A percentile compares a stretch with the other conserved stretches of the same genome.
Conservation (phyloP, 92 coral and sea anemone genomes). For the Blastomussa wellsi region DNA sequence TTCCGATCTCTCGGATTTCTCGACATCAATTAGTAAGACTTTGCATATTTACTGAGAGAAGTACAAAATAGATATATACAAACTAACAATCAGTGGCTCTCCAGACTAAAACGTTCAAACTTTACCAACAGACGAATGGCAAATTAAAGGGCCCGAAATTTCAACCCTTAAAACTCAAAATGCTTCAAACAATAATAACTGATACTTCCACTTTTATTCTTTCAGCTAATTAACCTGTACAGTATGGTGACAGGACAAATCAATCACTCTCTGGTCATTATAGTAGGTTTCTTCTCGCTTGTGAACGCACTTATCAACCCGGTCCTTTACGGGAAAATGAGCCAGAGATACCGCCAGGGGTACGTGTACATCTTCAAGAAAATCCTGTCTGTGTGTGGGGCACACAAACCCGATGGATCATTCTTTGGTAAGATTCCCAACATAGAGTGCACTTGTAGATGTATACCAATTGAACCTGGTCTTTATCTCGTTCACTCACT, state of each 20-base stretch:
- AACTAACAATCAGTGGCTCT: too few relatives aligned
- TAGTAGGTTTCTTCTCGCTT: constrained; percentile 79
- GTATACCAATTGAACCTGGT: too few relatives aligned
- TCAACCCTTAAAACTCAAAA: too few relatives aligned
- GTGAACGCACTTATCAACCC: constrained; percentile 91
- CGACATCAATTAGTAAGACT: too few relatives aligned
- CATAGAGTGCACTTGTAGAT: not conserved
- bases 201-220: not conserved
- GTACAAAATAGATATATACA: too few relatives aligned
- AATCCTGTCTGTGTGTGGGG: constrained; percentile 66
- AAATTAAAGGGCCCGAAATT: not conserved
- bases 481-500: too few relatives aligned
- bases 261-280: constrained; percentile 66
- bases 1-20: too few relatives aligned
- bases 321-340: constrained; percentile 87
- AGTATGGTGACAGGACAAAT: constrained; percentile 68
- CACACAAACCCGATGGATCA: constrained; percentile 60
- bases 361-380: constrained; percentile 64
- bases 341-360: constrained; percentile 87
- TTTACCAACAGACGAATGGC: not conserved
- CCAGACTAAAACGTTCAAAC: too few relatives aligned
- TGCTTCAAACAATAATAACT: not conserved
- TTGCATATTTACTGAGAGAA: too few relatives aligned
- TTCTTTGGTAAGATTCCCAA: constrained; percentile 64
- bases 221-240: constrained; percentile 78